Conservation (phyloP, 2,113 vertebrate species). For the Phoenicopterus ruber region DNA sequence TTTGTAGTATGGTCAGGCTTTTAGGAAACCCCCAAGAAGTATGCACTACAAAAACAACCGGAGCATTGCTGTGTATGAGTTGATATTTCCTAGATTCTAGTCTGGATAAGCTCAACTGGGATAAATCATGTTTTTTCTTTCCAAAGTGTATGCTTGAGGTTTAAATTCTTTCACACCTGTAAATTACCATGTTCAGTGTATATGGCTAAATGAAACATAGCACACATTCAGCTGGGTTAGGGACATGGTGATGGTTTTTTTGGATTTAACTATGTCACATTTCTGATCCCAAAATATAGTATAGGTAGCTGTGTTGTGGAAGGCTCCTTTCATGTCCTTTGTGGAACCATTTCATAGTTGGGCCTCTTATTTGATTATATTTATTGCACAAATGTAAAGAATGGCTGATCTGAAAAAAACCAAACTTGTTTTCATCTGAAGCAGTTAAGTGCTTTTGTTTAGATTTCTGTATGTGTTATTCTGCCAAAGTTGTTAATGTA, state of each 20-base stretch:
- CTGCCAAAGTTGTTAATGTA: background rate
- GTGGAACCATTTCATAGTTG: background rate
- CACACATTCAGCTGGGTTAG: background rate
- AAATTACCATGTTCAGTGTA: background rate
- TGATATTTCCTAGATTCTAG: constrained; percentile 54
- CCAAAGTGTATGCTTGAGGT: background rate
- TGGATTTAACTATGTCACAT: background rate
- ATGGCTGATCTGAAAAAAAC: background rate
- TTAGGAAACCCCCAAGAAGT: constrained; percentile 61
- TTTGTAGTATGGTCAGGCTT: constrained; percentile 52
- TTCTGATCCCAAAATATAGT: background rate
- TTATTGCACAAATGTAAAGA: background rate
- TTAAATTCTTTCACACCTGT: constrained; percentile 50
- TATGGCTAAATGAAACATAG: background rate
- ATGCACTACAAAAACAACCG: constrained; percentile 24
- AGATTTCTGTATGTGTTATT: background rate
- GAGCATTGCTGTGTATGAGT: constrained; percentile 3
- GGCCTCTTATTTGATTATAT: background rate
- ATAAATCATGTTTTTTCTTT: constrained; percentile 9
- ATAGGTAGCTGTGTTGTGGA: background rate
- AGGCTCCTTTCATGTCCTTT: background rate
- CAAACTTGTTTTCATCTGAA: background rate
- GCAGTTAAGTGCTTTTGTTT: background rate
- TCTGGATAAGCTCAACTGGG: constrained; percentile 49
- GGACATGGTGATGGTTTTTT: background rate